Evolutionary conservation across 1,140 invertebrate species (phyloP), one percentile per base, ranked within the genome.

Genomic region (Panonychus citri): DNA sequence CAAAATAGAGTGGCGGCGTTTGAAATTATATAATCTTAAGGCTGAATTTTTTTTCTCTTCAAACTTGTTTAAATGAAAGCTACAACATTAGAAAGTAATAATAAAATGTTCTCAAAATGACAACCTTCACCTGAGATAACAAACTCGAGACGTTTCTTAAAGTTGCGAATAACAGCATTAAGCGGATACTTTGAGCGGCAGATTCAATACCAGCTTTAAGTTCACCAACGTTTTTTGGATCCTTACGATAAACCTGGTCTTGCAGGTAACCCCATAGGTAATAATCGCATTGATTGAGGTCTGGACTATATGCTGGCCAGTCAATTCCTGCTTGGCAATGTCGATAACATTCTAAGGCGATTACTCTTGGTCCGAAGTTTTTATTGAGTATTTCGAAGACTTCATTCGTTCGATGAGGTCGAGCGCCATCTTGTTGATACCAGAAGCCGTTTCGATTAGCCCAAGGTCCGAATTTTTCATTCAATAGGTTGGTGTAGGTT

Each of bases 341-440:
- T 17, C 17, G 5, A 7, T 17, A 4, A 17, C 5, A 43, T 43
- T 21, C 17, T 5, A 43, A 17, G 15, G 15, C 42, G 3, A 43
- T 43, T 34, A 21, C 19, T 43, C 49, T 13, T 8, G 8, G 8
- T 7, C 21, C 21, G 43, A 57, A 61, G n/a, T 28, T 46, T 28
- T 55, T 43, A 15, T 56, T 17, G 0, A 54, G 17, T 13, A 57
- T 27, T 12, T 46, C 37, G n/a, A n/a, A n/a, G n/a, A 54, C 51
- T 51, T 26, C 40, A 46, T 1, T 15, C 8, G 50, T 26, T 37
- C 49, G 28, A 46, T 55, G 58, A 30, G 60, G 51, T 24, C 48
- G 56, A 10, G 56, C 58, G 19, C 58, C 60, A 59, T 62, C 60
- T 37, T 62, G 60, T 39, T 60, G 53, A 28, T 60, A 58, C 55